Evolutionary conservation across 2,888 invertebrate species (phyloP).

Genomic region (Galerucella calmariensis): DNA sequence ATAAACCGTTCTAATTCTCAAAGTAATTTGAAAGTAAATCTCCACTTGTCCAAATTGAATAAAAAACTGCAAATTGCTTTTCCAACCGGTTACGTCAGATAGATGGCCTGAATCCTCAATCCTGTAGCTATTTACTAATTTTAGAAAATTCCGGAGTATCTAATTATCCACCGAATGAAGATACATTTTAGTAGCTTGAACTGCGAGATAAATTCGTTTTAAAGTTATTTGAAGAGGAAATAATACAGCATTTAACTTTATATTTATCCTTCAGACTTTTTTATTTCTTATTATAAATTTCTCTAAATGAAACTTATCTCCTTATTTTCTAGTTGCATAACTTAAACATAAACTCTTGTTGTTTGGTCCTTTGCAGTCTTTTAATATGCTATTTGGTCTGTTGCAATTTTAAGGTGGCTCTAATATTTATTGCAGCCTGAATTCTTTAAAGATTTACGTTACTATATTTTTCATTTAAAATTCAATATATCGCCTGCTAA

Average conservation of each 20-base stretch:
- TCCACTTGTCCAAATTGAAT: background rate
- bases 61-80: conserved; percentile 6
- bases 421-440: no score
- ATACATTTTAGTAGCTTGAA: conserved; percentile 24
- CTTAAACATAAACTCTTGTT: no score
- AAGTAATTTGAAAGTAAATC: conserved; percentile 1
- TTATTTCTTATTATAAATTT: background rate
- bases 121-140: conserved; percentile 22
- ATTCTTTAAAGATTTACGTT: background rate
- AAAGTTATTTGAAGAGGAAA: conserved; percentile 12
- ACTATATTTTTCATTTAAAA: background rate
- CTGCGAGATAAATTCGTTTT: conserved; percentile 12
- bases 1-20: no score
- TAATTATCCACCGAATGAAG: conserved; percentile 23
- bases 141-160: conserved; percentile 9
- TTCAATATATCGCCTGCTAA: background rate
- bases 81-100: background rate
- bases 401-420: no score
- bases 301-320: no score
- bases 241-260: conserved; percentile 2
- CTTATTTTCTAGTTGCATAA: no score
- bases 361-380: no score
- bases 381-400: no score
- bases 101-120: conserved; percentile 10
- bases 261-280: conserved; percentile 1